Percentiles rank a stretch among this genome's conserved stretches.
Conservation (phyloP, 1,140 invertebrate species). For the Planococcus citri region DNA sequence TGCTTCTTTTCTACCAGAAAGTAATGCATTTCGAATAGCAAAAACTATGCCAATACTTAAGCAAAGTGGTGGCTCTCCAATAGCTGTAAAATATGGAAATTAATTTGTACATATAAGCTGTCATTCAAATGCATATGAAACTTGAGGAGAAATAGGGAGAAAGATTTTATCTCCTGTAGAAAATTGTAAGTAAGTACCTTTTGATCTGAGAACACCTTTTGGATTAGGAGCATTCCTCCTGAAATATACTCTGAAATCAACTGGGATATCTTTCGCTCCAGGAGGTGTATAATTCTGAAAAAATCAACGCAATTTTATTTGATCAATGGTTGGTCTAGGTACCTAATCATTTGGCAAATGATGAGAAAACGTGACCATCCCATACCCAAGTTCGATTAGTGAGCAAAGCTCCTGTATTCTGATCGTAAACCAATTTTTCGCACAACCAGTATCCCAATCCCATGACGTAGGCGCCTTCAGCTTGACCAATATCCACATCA, state of each 20-base stretch:
- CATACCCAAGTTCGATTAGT: conserved; percentile 69
- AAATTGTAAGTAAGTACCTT: conserved; percentile 42
- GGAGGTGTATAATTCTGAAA: conserved; percentile 63
- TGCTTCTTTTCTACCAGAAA: conserved; percentile 47
- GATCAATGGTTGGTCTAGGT: too few relatives aligned
- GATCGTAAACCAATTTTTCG: conserved; percentile 57
- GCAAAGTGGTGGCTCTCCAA: conserved; percentile 66
- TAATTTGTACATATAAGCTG: too few relatives aligned
- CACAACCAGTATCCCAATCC: conserved; percentile 67
- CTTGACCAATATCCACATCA: conserved; percentile 69
- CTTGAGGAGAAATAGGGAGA: too few relatives aligned
- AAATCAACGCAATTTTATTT: not conserved
- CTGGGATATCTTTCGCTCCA: conserved; percentile 69
- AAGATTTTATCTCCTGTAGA: not conserved
- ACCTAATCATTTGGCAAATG: too few relatives aligned
- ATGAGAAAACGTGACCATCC: too few relatives aligned
- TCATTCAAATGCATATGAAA: too few relatives aligned
- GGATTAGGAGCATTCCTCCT: conserved; percentile 53
- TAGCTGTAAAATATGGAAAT: conserved; percentile 46
- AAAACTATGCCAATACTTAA: conserved; percentile 48
- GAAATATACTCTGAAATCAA: conserved; percentile 65
- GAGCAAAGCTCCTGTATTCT: conserved; percentile 48
- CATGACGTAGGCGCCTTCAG: conserved; percentile 80
- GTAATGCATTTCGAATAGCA: conserved; percentile 57
- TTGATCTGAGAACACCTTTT: conserved; percentile 57